These are phyloP conservation scores for Trematomus bernacchii DNA, from an alignment of 2,797 vertebrate species.

Conservation along the genomic window DNA sequence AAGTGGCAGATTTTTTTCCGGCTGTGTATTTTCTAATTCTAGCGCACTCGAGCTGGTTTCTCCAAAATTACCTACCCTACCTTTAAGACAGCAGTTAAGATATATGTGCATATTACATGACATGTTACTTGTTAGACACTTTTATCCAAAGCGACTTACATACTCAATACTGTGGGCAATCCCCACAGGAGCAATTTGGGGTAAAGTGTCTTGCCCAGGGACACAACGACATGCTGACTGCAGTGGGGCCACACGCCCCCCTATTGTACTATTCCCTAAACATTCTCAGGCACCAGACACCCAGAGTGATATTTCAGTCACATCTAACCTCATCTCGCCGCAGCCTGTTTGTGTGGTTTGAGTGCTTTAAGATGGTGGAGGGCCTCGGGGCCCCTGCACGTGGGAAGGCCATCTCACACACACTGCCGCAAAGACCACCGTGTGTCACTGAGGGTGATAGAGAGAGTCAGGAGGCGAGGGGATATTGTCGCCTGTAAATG, in stretches of 20 bases:
- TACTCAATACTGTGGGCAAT: too few species aligned
- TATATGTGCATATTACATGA: neutral
- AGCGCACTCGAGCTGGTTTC: too few species aligned
- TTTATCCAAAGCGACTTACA: too few species aligned
- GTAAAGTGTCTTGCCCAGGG: too few species aligned
- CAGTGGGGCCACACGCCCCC: too few species aligned
- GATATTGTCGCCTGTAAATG: constrained; percentile 13
- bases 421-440: neutral
- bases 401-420: neutral
- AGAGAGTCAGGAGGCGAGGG: constrained; percentile 3
- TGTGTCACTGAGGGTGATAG: constrained; percentile 38
- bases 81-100: constrained; percentile 1
- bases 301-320: constrained; percentile 11
- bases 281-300: neutral
- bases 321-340: constrained; percentile 45
- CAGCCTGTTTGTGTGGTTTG: constrained; percentile 33
- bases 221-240: too few species aligned
- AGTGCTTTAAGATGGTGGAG: constrained; percentile 9
- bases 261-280: neutral
- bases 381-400: neutral
- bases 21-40: too few species aligned
- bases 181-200: too few species aligned
- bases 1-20: too few species aligned
- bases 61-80: too few species aligned
- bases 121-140: too few species aligned